A percentile compares a stretch with the other conserved stretches of the same genome.
These are phyloP conservation scores for Drosophila nebulosa DNA, from an alignment of 1,140 invertebrate genomes.

Conservation along the genomic window DNA sequence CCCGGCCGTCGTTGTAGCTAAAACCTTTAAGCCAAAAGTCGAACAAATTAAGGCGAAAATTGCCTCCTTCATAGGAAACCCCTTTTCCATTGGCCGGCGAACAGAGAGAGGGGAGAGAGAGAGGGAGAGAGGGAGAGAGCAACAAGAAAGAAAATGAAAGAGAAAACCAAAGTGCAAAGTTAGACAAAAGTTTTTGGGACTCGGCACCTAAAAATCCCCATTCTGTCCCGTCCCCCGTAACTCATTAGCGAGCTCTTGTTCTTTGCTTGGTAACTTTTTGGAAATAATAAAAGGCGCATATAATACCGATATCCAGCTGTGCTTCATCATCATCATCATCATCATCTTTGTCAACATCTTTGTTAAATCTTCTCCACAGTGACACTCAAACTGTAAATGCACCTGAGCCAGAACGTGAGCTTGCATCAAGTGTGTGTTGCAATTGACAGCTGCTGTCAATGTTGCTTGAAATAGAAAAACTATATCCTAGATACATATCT, in stretches of 20 bases:
- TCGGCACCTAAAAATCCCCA: constrained; percentile 7
- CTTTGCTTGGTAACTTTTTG: constrained; percentile 27
- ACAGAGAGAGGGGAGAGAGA: neutral
- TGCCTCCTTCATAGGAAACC: constrained; percentile 30
- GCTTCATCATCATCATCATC: neutral
- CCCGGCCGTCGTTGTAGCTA: neutral
- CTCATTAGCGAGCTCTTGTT: neutral
- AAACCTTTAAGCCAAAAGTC: constrained; percentile 62
- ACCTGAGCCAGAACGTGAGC: constrained; percentile 2
- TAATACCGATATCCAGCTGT: neutral
- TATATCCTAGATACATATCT: neutral
- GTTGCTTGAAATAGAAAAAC: constrained; percentile 28
- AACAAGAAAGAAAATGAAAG: constrained; percentile 16
- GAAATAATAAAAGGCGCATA: constrained; percentile 40
- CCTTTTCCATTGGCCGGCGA: neutral
- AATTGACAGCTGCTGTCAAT: constrained; percentile 47
- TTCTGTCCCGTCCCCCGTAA: neutral
- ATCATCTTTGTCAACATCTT: neutral
- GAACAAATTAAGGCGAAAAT: constrained; percentile 67
- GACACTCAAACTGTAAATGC: constrained; percentile 23
- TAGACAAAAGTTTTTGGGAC: constrained; percentile 40
- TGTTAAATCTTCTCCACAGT: neutral
- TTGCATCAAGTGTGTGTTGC: neutral
- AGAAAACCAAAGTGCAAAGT: constrained; percentile 48
- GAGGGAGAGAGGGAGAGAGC: too few relatives aligned